A percentile compares a stretch with the other conserved stretches of the same genome.
phyloP scores from a whole-genome alignment of 1,140 invertebrate species.

The Drosophila nigromelanica region DNA sequence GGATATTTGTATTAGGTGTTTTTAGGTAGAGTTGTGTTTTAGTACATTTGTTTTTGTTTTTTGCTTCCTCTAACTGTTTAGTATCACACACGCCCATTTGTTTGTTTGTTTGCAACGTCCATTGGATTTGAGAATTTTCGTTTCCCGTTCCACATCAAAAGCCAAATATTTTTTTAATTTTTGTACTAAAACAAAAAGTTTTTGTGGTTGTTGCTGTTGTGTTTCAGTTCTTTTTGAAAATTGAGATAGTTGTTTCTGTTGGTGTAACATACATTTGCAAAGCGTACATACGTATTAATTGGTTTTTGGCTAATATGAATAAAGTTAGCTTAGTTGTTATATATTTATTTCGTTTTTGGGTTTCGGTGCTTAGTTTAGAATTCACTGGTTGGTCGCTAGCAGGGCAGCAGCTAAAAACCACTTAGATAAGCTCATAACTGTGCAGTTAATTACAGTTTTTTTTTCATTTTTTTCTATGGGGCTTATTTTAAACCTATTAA shows the following conservation, averaged over 20 bases:
- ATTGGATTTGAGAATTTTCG: constrained; percentile 2
- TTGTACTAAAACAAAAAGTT: constrained; percentile 51
- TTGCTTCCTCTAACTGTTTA: constrained; percentile 71
- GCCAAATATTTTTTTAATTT: constrained; percentile 37
- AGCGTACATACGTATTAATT: constrained; percentile 50
- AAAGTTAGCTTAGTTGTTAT: constrained; percentile 36
- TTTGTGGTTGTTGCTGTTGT: constrained; percentile 17
- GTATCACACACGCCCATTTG: constrained; percentile 75
- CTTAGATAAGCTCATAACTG: constrained; percentile 70
- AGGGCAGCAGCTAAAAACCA: constrained; percentile 45
- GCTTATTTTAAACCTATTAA: constrained; percentile 14
- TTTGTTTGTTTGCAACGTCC: constrained; percentile 30
- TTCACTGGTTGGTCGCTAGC: constrained; percentile 54
- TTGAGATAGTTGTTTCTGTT: constrained; percentile 47
- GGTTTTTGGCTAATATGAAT: constrained; percentile 50
- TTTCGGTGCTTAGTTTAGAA: constrained; percentile 28
- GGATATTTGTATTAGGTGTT: background rate
- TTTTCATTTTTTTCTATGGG: background rate
- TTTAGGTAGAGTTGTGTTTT: constrained; percentile 25
- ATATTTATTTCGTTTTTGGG: background rate
- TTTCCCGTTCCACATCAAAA: constrained; percentile 3
- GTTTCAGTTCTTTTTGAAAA: constrained; percentile 62
- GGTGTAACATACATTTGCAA: constrained; percentile 24
- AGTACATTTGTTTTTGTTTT: constrained; percentile 43
- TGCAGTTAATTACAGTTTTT: constrained; percentile 60